A percentile compares a stretch with the other conserved stretches of the same genome.
Evolutionary conservation across 2,888 invertebrate genomes (phyloP).

Genomic region (Synergus laeviventris): DNA sequence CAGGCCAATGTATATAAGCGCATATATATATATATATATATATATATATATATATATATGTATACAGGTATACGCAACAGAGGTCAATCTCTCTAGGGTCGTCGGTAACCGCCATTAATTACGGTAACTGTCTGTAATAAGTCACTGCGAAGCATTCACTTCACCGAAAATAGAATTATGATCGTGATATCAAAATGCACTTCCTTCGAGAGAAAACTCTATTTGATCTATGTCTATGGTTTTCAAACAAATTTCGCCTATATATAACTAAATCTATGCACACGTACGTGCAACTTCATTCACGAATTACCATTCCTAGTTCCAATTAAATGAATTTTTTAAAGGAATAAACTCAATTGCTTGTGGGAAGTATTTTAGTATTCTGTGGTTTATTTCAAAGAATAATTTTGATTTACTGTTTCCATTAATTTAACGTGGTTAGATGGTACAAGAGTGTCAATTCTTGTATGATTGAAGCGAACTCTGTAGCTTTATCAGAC

Average conservation of each 20-base stretch:
- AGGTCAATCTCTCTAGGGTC: conserved; percentile 8
- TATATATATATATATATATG: too few species aligned
- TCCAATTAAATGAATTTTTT: background rate
- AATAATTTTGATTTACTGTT: too few species aligned
- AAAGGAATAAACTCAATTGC: background rate
- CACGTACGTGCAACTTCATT: background rate
- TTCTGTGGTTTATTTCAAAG: too few species aligned
- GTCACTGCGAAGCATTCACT: conserved; percentile 20
- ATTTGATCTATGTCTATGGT: background rate
- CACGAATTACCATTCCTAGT: background rate
- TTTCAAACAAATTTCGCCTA: conserved; percentile 11
- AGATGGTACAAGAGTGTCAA: background rate
- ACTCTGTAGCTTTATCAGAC: background rate
- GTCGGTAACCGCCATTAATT: conserved; percentile 20
- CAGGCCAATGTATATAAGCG: too few species aligned
- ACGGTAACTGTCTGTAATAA: conserved; percentile 25
- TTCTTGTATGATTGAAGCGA: conserved; percentile 3
- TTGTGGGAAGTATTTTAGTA: too few species aligned
- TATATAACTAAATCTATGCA: conserved; percentile 21
- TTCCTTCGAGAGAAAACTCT: conserved; percentile 23
- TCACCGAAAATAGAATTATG: conserved; percentile 27
- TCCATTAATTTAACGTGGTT: too few species aligned
- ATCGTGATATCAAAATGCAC: conserved; percentile 19
- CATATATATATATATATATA: too few species aligned
- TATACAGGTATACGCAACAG: background rate